Base-by-base conservation (phyloP, 2,113 vertebrate genomes). In the Xiphophorus maculatus region DNA sequence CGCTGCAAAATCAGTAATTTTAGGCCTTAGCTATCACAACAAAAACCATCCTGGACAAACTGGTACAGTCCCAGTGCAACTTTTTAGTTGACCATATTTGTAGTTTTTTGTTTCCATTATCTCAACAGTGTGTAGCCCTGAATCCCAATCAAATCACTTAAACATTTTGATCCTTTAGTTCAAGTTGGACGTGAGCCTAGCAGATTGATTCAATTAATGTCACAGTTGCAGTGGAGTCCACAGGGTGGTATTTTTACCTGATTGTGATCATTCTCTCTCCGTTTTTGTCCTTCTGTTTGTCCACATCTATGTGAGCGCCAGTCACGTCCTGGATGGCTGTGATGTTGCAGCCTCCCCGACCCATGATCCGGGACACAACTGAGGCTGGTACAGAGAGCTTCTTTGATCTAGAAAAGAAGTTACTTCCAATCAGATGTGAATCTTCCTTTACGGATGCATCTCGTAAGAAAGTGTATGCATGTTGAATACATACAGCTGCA, bases 201-300 rank as follows among this genome's bases (percentile, higher is more conserved):
- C 14, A 15, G 40, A 42, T 42, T 5, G 40, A 15, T 42, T 10
- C 14, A 15, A 14, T 42, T 15, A 15, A 15, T 42, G 40, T 42
- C 40, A 42, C 40, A 14, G 40, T 42, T 42, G 40, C 14, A 42
- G 40, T 15, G 40, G 3, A 29, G 17, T 62, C 81, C 87, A 82
- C 65, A 86, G 87, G 29, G 3, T 7, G 14, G 10, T 37, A 12
- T 37, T 58, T 86, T 63, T 95, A 99, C 98, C 98, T 97, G 93
- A 99, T 99, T 74, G 98, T 99, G 91, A 99, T 99, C 98, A 99
- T 99, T 90, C 98, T 96, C 89, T 99, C 98, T 74, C 98, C 98
- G 51, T 99, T 99, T 90, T 99, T 99, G 95, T 99, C 98, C 92
- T 99, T 99, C 92, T 99, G 98, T 88, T 99, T 99, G 95, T 99